Evolutionary conservation across 2,888 invertebrate genomes (phyloP), one percentile per base, ranked within the genome.

Genomic region (Nemapogon koenigi): DNA sequence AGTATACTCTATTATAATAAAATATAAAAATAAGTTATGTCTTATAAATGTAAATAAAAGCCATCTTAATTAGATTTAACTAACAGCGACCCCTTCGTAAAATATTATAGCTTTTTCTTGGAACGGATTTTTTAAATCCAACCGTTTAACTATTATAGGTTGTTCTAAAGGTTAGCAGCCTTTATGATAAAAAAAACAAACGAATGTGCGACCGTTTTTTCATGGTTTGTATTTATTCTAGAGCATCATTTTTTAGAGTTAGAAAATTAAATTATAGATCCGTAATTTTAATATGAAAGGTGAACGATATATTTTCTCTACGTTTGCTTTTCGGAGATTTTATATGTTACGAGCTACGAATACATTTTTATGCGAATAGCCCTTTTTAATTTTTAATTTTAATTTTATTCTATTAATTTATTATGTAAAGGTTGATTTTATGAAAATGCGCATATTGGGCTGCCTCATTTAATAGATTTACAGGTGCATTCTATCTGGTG

Each of bases 241-340:
- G 62, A 57, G 57, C 57, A 52, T 62, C 51, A 53, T 59, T 72
- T 73, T 70, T 73, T 73, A 56, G 62, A 59, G 67, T 70, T 69
- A 58, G 60, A 69, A 78, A 75, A 78, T 75, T 76, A 72, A 76
- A 76, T 78, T 78, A 76, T 70, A 71, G 72, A 71, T 69, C n/a
- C 75, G 68, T 73, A 73, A 72, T 70, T 73, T 70, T 75, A 73
- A 76, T 78, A 72, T 65, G 73, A 76, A 73, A 70, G 70, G 65
- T 70, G 69, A 62, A 57, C 72, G 68, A 75, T 66, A 70, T 72
- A 72, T 75, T 70, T 65, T 57, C 49, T 49, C 40, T 43, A 47
- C 33, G 29, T 32, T 31, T 17, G 27, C 43, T 48, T 55, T 53
- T 44, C 41, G 40, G 50, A 68, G 72, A 72, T 76, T 57, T 62